phyloP scores from a whole-genome alignment of 2,113 vertebrate species.

The Sinocyclocheilus anophthalmus region DNA sequence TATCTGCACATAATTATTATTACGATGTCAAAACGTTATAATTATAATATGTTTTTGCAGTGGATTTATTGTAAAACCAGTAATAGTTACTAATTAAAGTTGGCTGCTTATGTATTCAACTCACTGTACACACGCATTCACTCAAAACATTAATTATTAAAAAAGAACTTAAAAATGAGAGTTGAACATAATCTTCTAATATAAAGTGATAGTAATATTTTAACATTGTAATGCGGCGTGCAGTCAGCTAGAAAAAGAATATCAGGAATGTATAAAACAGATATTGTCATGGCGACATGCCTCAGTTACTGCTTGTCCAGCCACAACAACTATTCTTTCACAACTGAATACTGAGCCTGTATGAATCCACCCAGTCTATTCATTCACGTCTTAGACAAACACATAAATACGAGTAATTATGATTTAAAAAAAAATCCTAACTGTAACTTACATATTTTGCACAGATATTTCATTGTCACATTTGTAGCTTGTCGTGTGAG shows the following conservation, averaged over 20 bases:
- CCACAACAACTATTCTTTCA: slow-evolving; percentile 12
- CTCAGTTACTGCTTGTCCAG: slow-evolving; percentile 31
- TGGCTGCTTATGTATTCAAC: neutral
- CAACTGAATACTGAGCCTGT: slow-evolving; percentile 22
- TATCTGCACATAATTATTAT: neutral
- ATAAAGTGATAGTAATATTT: slow-evolving; percentile 4
- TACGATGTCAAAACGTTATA: neutral
- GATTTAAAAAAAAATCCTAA: neutral
- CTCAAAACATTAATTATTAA: neutral
- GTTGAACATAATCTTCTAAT: slow-evolving; percentile 9
- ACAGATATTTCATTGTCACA: slow-evolving; percentile 20
- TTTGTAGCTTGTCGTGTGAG: neutral
- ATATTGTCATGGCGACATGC: slow-evolving; percentile 22
- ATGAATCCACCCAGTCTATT: neutral
- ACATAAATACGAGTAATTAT: neutral
- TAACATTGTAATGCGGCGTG: neutral
- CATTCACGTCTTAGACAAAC: neutral
- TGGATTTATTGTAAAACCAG: neutral
- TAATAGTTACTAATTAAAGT: neutral
- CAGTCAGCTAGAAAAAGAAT: slow-evolving; percentile 21
- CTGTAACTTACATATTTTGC: neutral
- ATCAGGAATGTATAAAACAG: slow-evolving; percentile 3
- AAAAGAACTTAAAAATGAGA: slow-evolving; percentile 2
- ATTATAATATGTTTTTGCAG: neutral
- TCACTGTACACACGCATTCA: slow-evolving; percentile 21